Evolutionary conservation across 2,888 invertebrate genomes (phyloP), one percentile per base, ranked within the genome.

Genomic region (Thyatira batis): DNA sequence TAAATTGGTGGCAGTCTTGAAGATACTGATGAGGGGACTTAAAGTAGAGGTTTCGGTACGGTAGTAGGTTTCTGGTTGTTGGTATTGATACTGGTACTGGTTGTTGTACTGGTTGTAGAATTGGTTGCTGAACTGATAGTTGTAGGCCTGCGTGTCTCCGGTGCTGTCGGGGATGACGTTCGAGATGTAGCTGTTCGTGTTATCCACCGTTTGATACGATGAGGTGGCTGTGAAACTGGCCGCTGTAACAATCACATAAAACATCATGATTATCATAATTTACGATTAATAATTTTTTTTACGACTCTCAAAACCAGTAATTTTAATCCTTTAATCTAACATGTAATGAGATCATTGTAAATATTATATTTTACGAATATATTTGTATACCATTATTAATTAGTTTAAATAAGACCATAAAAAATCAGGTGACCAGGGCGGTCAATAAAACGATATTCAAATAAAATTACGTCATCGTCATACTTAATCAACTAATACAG

Each of bases 141-240:
- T 87, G 82, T 79, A 89, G 59, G 74, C 77, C 23, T 83, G 85
- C 20, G 84, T 73, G 58, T 87, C 87, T 57, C 82, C 85, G 58
- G 89, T 82, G 88, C 92, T 93, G 85, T 92, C 93, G 69, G 90
- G 88, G 75, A 92, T 93, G 82, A 85, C 86, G 68, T 93, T 93
- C 72, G 92, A 92, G 77, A 93, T 92, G 79, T 88, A 92, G 76
- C 80, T 84, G 76, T 91, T 90, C 63, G 84, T 82, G 78, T 87
- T 89, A 68, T 89, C 84, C 55, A 82, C 82, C 50, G 79, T 79
- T 69, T 87, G 85, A 74, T 87, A 90, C 63, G 84, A 84, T 49
- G 89, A 79, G 51, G 90, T 85, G 54, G 87, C 73, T 51, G 88
- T 87, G 72, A 75, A 92, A 69, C 85, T 81, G 65, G 84, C 78